Evolutionary conservation across 2,888 invertebrate genomes (phyloP), one percentile per base, ranked within the genome.

Genomic region (Hirtodrosophila trivittata): DNA sequence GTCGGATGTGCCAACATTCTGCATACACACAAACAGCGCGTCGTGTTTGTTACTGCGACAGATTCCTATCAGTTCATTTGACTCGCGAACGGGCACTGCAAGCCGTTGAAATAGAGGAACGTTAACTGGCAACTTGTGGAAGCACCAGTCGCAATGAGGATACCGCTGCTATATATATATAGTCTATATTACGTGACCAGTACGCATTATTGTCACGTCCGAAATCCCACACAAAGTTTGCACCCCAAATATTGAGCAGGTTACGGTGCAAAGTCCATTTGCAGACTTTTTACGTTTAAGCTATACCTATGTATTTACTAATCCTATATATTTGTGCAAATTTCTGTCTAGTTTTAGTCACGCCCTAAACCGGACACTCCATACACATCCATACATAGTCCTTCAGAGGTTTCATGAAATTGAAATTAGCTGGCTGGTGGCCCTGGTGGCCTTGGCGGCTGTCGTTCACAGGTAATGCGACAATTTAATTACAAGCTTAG

Each of bases 1-100:
- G n/a, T n/a, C n/a, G n/a, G n/a, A n/a, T n/a, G n/a, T 82, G 98
- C 96, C 4, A 98, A 98, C 90, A 93, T 97, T 75, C 92, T 98
- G 65, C 96, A 97, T 88, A 96, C 95, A 16, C 93, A 97, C 50
- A 95, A 96, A 85, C 93, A 94, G 75, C 92, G 94, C 52, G 96
- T 96, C 8, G 92, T 95, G 26, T 93, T 97, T 80, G 95, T 96
- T 14, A 94, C 95, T 7, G 94, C 94, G 13, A 94, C 94, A 58
- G 92, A 93, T 62, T 93, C 93, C 82, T 94, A 94, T 84, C 94
- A 94, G 87, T 91, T 95, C 86, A 89, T 78, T 86, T 94, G 71
- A 92, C 92, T 39, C 90, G 93, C 41, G 93, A 94, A 71, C 94
- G 95, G 83, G 88, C 93, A 46, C 83, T 91, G 42, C 91, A 91